Base-by-base conservation (phyloP, 2,797 vertebrate genomes). In the Loriculus beryllinus region DNA sequence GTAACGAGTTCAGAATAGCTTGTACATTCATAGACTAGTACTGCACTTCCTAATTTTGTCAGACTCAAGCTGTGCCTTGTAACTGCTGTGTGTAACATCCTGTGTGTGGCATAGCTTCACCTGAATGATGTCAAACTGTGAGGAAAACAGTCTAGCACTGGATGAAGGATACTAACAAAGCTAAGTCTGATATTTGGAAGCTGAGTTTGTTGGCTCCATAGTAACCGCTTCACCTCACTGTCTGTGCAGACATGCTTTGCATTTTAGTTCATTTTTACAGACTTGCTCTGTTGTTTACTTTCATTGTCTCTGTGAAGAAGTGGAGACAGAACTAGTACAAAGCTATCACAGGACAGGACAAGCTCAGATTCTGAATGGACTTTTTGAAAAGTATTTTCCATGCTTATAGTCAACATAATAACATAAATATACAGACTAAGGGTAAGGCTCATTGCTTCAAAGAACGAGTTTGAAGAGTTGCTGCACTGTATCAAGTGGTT, bases 171-270 rank as follows among this genome's bases (percentile, higher is more conserved):
- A 84, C 64, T 94, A 97, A 92, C 89, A 97, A 95, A 97, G 97
- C 95, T 93, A 97, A 93, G 94, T 87, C 94, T 95, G 96, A 97
- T 97, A 98, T 96, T 97, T 97, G 96, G 90, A 95, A 90, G 88
- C 93, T 63, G 65, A 96, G 94, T 97, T 95, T 93, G 95, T 91
- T 97, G 97, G 93, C 93, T 76, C 98, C 98, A 98, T 98, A 97
- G 98, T 97, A 98, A 99, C 98, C 69, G 90, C 92, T 97, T 97
- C 97, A 96, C 97, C 96, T 86, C 70, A 90, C 79, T 96, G 94
- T 93, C 96, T 98, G 94, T 96, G 96, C 95, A 96, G 84, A 94
- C 97, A 98, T 97, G 98, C 96, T 97, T 92, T 97, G 97, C 95
- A 97, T 98, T 97, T 97, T 97, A 97, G 96, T 96, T 97, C 67